phyloP scores from a whole-genome alignment of 2,888 invertebrate genomes.

The Xestia c-nigrum region DNA sequence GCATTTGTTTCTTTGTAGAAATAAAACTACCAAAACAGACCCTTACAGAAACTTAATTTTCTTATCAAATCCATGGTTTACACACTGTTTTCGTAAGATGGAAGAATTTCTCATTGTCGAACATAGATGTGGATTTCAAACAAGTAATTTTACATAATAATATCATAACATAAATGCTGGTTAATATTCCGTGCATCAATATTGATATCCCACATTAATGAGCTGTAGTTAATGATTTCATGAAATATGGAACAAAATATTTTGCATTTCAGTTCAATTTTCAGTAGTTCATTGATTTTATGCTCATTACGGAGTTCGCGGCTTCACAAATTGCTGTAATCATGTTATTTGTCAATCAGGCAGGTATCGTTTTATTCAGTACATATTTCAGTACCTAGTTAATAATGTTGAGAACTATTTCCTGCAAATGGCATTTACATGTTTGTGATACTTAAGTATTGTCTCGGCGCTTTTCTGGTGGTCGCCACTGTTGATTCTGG shows the following conservation, averaged over 20 bases:
- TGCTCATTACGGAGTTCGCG: slow-evolving; percentile 9
- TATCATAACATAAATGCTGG: too few species aligned
- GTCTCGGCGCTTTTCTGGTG: too few species aligned
- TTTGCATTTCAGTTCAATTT: not conserved
- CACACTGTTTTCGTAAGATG: not conserved
- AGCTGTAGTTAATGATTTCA: slow-evolving; percentile 4
- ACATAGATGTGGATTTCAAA: not conserved
- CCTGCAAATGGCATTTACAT: not conserved
- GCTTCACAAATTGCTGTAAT: not conserved
- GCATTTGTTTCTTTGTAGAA: not conserved
- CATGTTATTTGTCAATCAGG: slow-evolving; percentile 1
- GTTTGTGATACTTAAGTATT: not conserved
- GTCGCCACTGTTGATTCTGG: too few species aligned
- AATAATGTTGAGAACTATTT: not conserved
- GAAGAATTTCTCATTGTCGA: not conserved
- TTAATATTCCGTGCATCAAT: not conserved
- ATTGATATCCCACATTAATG: not conserved
- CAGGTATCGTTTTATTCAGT: not conserved
- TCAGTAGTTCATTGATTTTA: slow-evolving; percentile 18
- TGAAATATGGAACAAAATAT: slow-evolving; percentile 15
- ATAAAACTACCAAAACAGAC: not conserved
- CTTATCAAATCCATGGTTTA: not conserved
- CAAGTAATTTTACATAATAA: too few species aligned
- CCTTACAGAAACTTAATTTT: not conserved
- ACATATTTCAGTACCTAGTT: not conserved